Conservation (phyloP, 2,113 vertebrate genomes). For the Ictidomys tridecemlineatus region DNA sequence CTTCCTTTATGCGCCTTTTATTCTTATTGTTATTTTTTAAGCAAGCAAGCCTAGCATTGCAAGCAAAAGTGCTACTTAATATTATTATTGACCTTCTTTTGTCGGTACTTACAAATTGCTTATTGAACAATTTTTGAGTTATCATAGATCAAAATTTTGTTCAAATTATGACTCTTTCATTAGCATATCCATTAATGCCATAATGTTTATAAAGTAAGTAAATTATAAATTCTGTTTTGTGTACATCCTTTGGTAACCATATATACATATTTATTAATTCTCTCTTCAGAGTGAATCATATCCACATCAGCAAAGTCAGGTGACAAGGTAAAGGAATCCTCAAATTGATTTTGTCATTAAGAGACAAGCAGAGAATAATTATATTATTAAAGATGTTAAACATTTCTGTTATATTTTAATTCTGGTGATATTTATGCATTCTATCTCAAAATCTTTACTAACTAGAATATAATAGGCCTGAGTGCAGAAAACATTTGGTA, state of each 20-base stretch:
- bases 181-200: background rate
- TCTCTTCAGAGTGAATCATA: background rate
- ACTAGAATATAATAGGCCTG: background rate
- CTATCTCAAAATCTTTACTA: background rate
- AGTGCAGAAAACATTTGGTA: background rate
- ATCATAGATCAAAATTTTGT: slow-evolving; percentile 28
- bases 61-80: slow-evolving; percentile 60
- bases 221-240: background rate
- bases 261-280: background rate
- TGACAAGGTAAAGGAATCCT: background rate
- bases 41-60: background rate
- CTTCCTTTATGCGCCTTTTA: slow-evolving; percentile 60
- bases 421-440: background rate
- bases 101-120: slow-evolving; percentile 43
- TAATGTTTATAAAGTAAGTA: slow-evolving; percentile 24
- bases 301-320: background rate
- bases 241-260: background rate
- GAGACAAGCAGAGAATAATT: background rate
- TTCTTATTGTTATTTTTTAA: slow-evolving; percentile 13
- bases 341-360: background rate
- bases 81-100: slow-evolving; percentile 63
- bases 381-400: background rate
- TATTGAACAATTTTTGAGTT: slow-evolving; percentile 43
- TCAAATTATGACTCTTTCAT: background rate
- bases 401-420: slow-evolving; percentile 1